These are phyloP conservation scores for Bursaphelenchus okinawaensis DNA, from an alignment of 2,888 invertebrate genomes.

Conservation along the genomic window DNA sequence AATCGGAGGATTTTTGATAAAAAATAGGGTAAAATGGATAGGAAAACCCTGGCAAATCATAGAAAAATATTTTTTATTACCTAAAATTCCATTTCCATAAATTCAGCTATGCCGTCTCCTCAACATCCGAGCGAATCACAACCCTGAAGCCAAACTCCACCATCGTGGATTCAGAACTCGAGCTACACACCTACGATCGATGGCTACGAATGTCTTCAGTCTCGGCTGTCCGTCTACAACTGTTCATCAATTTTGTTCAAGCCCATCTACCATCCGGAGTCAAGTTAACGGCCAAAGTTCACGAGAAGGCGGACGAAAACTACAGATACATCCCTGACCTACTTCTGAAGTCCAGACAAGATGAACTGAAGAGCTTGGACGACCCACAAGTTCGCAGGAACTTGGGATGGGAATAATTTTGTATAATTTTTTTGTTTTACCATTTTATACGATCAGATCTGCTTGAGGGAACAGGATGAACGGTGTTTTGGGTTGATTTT, in stretches of 20 bases:
- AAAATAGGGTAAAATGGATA: conserved; percentile 1
- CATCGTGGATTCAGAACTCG: conserved; percentile 39
- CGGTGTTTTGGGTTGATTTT: too few relatives aligned
- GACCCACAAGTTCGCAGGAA: conserved; percentile 47
- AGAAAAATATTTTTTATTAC: neutral
- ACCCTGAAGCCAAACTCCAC: conserved; percentile 48
- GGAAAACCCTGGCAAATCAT: neutral
- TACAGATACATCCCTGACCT: conserved; percentile 53
- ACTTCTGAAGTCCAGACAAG: conserved; percentile 46
- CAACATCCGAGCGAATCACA: conserved; percentile 39
- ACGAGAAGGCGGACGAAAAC: conserved; percentile 52
- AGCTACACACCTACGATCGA: conserved; percentile 39
- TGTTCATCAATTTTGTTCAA: conserved; percentile 41
- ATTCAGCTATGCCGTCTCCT: conserved; percentile 51
- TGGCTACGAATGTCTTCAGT: conserved; percentile 39
- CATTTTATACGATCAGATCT: neutral
- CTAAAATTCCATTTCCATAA: neutral
- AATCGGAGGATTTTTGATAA: too few relatives aligned
- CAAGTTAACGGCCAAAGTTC: conserved; percentile 50
- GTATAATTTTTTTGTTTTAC: neutral
- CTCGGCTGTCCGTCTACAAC: conserved; percentile 41
- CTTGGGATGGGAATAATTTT: conserved; percentile 52
- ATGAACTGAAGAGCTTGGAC: conserved; percentile 51
- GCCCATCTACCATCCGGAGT: conserved; percentile 51
- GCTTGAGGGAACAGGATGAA: too few relatives aligned